Conservation (phyloP, 2,888 invertebrate genomes). For the Labia minor region DNA sequence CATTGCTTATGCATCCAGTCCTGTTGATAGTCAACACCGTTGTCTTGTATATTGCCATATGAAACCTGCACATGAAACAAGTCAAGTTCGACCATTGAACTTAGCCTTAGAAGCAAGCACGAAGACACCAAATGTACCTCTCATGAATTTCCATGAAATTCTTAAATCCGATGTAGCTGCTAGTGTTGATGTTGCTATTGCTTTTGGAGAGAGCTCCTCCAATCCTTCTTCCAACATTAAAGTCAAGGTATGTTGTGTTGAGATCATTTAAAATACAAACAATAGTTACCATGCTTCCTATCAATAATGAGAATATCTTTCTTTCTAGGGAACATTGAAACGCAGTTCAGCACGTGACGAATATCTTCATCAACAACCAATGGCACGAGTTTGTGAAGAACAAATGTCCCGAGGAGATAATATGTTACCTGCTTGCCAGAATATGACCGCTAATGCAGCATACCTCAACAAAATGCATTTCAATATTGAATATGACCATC, state of each 20-base stretch:
- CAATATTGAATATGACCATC: slow-evolving; percentile 42
- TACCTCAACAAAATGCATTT: slow-evolving; percentile 43
- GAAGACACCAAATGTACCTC: slow-evolving; percentile 41
- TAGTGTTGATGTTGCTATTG: too few relatives aligned
- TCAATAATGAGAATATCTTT: too few relatives aligned
- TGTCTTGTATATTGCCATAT: too few relatives aligned
- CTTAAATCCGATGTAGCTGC: too few relatives aligned
- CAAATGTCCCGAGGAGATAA: slow-evolving; percentile 46
- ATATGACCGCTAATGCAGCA: slow-evolving; percentile 44
- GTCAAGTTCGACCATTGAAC: slow-evolving; percentile 31
- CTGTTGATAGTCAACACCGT: slow-evolving; percentile 45
- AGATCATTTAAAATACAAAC: too few relatives aligned
- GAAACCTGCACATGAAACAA: too few relatives aligned
- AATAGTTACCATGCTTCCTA: too few relatives aligned
- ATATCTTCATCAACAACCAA: slow-evolving; percentile 39
- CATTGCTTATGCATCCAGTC: slow-evolving; percentile 44
- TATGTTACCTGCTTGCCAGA: slow-evolving; percentile 46
- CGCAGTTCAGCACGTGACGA: slow-evolving; percentile 43
- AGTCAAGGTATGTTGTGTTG: too few relatives aligned
- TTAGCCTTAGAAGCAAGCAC: slow-evolving; percentile 40
- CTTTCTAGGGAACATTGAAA: slow-evolving; percentile 37
- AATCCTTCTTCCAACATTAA: too few relatives aligned
- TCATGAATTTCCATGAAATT: slow-evolving; percentile 44
- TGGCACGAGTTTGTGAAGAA: slow-evolving; percentile 41
- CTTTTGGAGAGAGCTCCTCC: too few relatives aligned